Evolutionary conservation across 2,888 invertebrate species (phyloP), one percentile per base, ranked within the genome.

Genomic region (Cheilosia urbana): DNA sequence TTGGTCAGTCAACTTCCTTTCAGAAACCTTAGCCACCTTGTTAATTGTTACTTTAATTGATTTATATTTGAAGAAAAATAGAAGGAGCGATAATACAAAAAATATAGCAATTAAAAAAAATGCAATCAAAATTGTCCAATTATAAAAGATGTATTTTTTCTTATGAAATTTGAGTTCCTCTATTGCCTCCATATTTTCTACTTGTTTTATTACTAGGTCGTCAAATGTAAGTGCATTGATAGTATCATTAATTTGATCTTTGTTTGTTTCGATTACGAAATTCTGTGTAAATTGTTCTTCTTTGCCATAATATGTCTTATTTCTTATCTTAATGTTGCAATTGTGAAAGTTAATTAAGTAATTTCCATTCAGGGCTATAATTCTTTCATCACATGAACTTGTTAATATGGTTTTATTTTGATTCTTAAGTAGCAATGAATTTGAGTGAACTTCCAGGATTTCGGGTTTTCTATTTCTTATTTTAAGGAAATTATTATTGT

Each of bases 321-420:
- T 51, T 51, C 21, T 51, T 51, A 21, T 51, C 7, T 13, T 51
- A 21, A 51, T 21, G 15, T 21, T 13, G 19, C 19, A 51, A n/a
- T 55, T 30, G n/a, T 30, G 13, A n/a, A 55, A 30, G 30, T 30
- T 55, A 13, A 55, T 34, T 27, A 27, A 6, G 27, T 27, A 53
- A 24, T 53, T 24, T 53, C 53, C 24, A 21, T 24, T 53, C 53
- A 53, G 3, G 11, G 21, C 6, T 27, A 27, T 27, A 6, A 27
- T 27, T 27, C 27, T 27, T 27, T 27, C 27, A 27, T 27, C 27
- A 27, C 27, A 27, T 27, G 58, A 58, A 58, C 58, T 58, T 58
- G 58, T 17, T 37, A 58, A 19, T 58, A 51, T 51, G 9, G 58
- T 58, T 58, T 58, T 37, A 19, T 58, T 58, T 58, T 58, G 58